Conservation (phyloP, 2,888 invertebrate genomes). For the Melieria picta region DNA sequence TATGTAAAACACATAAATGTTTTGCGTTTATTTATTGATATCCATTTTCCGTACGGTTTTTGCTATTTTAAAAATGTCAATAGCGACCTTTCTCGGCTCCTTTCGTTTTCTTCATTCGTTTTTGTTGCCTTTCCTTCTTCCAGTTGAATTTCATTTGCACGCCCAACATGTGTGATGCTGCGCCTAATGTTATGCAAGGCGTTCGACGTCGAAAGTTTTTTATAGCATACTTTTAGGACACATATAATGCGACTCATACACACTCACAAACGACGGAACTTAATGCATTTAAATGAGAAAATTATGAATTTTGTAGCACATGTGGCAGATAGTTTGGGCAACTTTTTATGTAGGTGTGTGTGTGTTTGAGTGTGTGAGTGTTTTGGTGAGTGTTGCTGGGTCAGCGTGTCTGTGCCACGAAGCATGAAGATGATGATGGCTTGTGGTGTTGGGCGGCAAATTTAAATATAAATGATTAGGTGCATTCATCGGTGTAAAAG, state of each 20-base stretch:
- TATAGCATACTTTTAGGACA: constrained; percentile 47
- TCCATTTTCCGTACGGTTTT: too few relatives aligned
- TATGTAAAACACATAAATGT: too few relatives aligned
- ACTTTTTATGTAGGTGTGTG: neutral
- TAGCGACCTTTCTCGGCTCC: neutral
- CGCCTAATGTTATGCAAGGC: constrained; percentile 17
- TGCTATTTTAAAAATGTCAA: neutral
- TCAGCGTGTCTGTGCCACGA: too few relatives aligned
- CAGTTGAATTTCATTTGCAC: neutral
- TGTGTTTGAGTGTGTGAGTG: too few relatives aligned
- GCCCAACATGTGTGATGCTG: neutral
- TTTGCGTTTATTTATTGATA: too few relatives aligned
- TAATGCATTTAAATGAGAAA: constrained; percentile 59
- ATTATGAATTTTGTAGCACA: constrained; percentile 47
- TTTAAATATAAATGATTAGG: too few relatives aligned
- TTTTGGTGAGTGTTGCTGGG: too few relatives aligned
- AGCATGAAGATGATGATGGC: too few relatives aligned
- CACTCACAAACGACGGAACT: constrained; percentile 25
- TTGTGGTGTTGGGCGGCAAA: too few relatives aligned
- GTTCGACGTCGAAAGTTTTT: constrained; percentile 22
- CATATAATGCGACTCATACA: constrained; percentile 33
- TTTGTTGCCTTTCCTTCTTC: neutral
- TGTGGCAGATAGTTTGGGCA: neutral
- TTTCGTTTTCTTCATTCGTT: neutral
- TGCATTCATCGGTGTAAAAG: too few relatives aligned